Evolutionary conservation across 2,888 invertebrate genomes (phyloP).

Genomic region (Eubasilissa splendida): DNA sequence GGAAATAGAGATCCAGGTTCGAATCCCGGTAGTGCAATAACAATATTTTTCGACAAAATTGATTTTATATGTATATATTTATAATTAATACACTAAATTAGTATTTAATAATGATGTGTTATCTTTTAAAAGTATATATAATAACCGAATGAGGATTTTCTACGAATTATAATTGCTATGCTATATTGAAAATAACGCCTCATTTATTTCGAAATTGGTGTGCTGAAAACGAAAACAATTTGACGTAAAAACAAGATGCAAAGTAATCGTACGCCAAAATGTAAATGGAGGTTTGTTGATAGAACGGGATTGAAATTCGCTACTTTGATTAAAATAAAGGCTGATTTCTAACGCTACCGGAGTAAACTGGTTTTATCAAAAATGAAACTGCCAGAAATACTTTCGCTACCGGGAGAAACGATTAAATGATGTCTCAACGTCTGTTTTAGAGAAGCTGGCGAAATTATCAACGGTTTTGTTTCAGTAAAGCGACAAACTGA

Average conservation of each 20-base stretch:
- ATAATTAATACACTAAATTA: no score
- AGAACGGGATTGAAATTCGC: neutral
- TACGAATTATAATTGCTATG: no score
- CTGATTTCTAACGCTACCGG: neutral
- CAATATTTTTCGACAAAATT: no score
- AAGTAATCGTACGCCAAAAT: neutral
- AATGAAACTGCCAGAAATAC: neutral
- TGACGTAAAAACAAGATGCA: neutral
- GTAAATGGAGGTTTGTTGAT: conserved; percentile 5
- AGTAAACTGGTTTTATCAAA: neutral
- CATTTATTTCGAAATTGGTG: no score
- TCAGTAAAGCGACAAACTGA: neutral
- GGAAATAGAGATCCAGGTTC: no score
- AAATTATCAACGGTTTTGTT: conserved; percentile 6
- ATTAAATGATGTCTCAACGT: neutral
- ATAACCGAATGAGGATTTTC: no score
- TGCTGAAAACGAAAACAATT: neutral
- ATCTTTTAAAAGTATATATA: no score
- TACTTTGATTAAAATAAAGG: conserved; percentile 12
- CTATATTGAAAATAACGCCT: no score
- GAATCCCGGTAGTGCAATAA: no score
- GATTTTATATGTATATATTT: no score
- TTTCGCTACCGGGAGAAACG: neutral
- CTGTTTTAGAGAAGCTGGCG: neutral
- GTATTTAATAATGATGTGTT: no score